Evolutionary conservation across 2,888 invertebrate species (phyloP), one percentile per base, ranked within the genome.

Genomic region (Tinea pellionella): DNA sequence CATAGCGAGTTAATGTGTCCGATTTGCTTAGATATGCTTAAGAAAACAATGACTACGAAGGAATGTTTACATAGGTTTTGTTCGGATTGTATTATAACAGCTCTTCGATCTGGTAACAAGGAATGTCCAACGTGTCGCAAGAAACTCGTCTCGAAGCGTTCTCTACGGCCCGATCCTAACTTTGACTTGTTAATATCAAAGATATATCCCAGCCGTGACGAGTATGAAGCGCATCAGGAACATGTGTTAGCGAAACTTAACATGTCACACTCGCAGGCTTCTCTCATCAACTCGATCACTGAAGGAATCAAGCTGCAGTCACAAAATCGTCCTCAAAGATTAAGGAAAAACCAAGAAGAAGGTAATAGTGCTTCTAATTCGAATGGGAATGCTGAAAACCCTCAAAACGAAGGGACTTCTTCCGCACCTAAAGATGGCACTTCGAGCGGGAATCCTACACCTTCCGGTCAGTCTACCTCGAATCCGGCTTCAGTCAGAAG

Each of bases 1-100:
- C 95, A 97, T 89, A 96, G 94, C 85, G 99, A 99, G 84, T 88
- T 99, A 61, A 98, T 98, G 96, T 99, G 99, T 77, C 99, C 99
- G 59, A 99, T 99, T 77, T 99, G 99, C 80, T 89, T 99, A 74
- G 99, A 99, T 81, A 97, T 98, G 96, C 89, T 99, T 68, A 99
- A 98, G 79, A 97, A 96, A 77, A 99, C 99, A 0, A 99, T 99
- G 99, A 99, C 99, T n/a, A 99, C 99, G 6, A 99, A 99, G 78
- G 99, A 99, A 88, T 99, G 99, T 85, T 90, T 99, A 62, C 99
- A 99, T 80, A 92, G 99, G 62, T 99, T 99, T 80, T 99, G 99
- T 83, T 96, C 97, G 18, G 99, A 99, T 75, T 99, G 99, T 80
- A 99, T 99, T 67, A 97, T 98, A 62, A 99, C 98, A 2, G 99